phyloP scores from a whole-genome alignment of 2,113 vertebrate species.

The Alaudala cheleensis region DNA sequence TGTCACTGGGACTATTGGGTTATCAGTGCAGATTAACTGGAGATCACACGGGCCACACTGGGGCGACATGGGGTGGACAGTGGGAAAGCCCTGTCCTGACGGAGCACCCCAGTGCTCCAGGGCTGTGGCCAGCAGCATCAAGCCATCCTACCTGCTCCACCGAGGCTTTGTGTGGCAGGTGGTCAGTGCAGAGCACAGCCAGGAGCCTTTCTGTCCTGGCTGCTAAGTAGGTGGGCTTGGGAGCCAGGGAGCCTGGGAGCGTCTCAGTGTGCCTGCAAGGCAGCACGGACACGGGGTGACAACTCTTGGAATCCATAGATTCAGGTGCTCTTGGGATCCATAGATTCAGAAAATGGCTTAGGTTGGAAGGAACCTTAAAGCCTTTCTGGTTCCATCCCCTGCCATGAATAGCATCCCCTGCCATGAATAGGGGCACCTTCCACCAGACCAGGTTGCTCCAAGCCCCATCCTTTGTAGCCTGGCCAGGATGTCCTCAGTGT shows the following conservation, averaged over 20 bases:
- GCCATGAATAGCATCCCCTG: background rate
- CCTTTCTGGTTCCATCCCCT: background rate
- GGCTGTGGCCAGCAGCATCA: background rate
- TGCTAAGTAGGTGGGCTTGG: background rate
- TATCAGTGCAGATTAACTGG: background rate
- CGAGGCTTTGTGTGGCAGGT: too few species aligned
- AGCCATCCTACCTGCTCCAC: background rate
- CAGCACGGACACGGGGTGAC: rapidly evolving
- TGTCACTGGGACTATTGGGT: rapidly evolving
- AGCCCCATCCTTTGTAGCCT: background rate
- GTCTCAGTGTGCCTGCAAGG: background rate
- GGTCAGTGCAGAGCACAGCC: background rate
- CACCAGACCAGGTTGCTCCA: background rate
- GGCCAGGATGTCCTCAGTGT: background rate
- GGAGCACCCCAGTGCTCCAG: background rate
- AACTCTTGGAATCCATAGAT: background rate
- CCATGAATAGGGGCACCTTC: background rate
- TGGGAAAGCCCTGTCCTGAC: background rate
- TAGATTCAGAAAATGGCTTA: too few species aligned
- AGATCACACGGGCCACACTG: background rate
- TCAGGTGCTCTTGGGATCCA: background rate
- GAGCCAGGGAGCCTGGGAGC: background rate
- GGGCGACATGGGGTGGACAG: background rate
- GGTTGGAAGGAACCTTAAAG: background rate
- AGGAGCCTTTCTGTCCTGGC: background rate